Base-by-base conservation (phyloP, 2,113 vertebrate genomes). In the Thalassarche chlororhynchos region DNA sequence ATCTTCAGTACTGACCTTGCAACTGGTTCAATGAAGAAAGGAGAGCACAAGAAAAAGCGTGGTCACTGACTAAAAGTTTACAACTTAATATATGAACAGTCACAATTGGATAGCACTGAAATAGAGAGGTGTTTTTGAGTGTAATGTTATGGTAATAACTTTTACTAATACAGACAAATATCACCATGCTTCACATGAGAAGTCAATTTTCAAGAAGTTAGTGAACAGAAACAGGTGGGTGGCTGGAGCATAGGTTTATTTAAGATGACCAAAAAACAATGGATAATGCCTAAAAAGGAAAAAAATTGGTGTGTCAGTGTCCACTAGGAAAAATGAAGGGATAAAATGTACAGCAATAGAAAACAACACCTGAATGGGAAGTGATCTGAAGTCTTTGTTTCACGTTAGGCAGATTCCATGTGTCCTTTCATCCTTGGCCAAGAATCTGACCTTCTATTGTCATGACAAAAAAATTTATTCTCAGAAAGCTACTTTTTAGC, bases 251-350 rank as follows among this genome's bases (percentile, higher is more conserved):
- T 1, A 77, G 11, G 20, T 69, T 89, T 62, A 24, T 57, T 72
- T 62, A 83, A 57, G 38, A 69, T 54, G 38, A 79, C 18, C 24
- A 60, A 84, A 75, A 76, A 78, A 9, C 9, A 71, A 61, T 4
- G 3, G 10, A 49, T 58, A 78, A 60, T 52, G 11, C 21, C n/a
- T 42, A 26, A 44, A 70, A 58, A n/a, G 0, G 3, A 29, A 25
- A 38, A 28, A 49, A 26, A 14, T 2, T 1, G 0, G 4, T 36
- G 7, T 65, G 28, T 8, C 12, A 52, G 24, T 19, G 12, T 47
- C 47, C 18, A 47, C 38, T 34, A n/a, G 17, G 11, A 68, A 89
- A 84, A 89, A 84, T 17, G 10, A 83, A 85, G 6, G 40, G 18
- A 61, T 71, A 17, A 78, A 87, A 14, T 17, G 3, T 40, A 40